A percentile compares a stretch with the other conserved stretches of the same genome.
Conservation (phyloP, 2,797 vertebrate species). For the Aselliscus stoliczkanus region DNA sequence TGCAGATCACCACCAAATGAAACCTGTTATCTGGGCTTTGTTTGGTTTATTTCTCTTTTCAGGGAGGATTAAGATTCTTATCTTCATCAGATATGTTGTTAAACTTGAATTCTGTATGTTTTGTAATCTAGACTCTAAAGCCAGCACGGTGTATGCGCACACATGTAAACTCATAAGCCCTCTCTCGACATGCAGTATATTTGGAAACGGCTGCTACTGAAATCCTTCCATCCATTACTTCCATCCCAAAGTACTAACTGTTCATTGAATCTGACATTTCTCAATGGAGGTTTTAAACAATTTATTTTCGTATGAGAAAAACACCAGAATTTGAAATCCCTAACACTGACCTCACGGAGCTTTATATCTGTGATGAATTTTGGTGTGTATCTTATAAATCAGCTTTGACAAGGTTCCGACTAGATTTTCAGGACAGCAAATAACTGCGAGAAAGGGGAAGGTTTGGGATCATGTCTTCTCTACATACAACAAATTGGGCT, state of each 20-base stretch:
- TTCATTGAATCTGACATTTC: not conserved
- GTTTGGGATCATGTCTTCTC: not conserved
- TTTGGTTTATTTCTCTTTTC: conserved; percentile 46
- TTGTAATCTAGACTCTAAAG: conserved; percentile 37
- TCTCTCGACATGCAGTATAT: not conserved
- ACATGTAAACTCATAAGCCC: not conserved
- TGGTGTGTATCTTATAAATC: not conserved
- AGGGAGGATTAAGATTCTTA: conserved; percentile 68
- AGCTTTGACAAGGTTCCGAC: not conserved
- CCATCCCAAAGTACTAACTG: not conserved
- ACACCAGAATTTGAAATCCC: not conserved
- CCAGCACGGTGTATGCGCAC: not conserved
- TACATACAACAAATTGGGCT: not conserved
- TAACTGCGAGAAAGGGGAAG: not conserved
- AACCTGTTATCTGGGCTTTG: conserved; percentile 45
- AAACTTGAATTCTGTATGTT: conserved; percentile 47
- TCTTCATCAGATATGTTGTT: conserved; percentile 35
- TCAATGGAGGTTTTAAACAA: not conserved
- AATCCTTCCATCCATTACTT: not conserved
- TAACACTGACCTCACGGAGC: not conserved
- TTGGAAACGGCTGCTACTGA: not conserved
- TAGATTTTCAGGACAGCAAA: not conserved
- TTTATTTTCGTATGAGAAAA: not conserved
- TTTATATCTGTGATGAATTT: not conserved
- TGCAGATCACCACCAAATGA: not conserved